Conservation (phyloP, 2,797 vertebrate species). For the Gorsachius magnificus region DNA sequence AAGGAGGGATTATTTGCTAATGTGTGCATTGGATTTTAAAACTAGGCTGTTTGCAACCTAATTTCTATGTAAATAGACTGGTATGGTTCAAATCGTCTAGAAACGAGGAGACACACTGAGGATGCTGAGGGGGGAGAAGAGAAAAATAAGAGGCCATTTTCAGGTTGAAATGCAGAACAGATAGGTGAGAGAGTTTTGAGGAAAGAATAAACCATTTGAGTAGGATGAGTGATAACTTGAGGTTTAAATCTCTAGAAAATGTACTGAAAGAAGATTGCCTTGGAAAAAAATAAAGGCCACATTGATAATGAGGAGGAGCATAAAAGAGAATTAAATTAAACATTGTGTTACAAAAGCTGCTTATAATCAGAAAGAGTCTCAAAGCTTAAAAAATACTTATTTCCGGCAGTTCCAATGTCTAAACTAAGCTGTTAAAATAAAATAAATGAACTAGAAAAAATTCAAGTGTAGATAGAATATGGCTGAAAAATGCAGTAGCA, state of each 20-base stretch:
- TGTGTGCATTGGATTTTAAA: neutral
- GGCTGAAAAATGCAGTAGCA: neutral
- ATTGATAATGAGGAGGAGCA: neutral
- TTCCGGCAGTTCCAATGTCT: neutral
- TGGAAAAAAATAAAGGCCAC: neutral
- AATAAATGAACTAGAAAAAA: neutral
- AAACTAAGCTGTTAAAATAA: neutral
- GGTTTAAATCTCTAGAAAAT: neutral
- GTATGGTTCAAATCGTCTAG: neutral
- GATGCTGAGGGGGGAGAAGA: neutral
- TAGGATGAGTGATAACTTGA: neutral
- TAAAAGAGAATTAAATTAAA: slow-evolving; percentile 6
- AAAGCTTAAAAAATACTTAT: neutral
- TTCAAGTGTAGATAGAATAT: neutral
- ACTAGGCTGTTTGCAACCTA: neutral
- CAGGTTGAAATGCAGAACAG: neutral
- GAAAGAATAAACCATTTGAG: neutral
- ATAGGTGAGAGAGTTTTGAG: neutral
- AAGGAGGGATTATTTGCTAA: neutral
- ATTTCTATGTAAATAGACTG: neutral
- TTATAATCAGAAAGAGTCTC: neutral
- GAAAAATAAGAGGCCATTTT: neutral
- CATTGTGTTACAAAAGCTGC: neutral
- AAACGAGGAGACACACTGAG: neutral
- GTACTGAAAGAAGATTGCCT: neutral